Base-by-base conservation (phyloP, 2,113 vertebrate species). In the Thunnus thynnus region DNA sequence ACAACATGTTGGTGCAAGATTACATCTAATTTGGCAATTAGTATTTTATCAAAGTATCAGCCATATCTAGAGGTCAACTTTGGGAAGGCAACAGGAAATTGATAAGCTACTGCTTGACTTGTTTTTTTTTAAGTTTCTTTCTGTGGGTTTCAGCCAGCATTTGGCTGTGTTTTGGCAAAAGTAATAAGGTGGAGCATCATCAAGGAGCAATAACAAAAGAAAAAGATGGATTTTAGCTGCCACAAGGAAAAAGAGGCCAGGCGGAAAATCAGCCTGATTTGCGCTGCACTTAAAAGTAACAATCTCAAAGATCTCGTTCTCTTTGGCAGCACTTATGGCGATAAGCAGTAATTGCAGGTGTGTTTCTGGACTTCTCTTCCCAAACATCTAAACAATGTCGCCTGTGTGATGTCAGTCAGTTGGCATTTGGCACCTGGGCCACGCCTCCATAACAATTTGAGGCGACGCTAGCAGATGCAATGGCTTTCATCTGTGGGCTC, bases 221-320 rank as follows among this genome's bases (percentile, higher is more conserved):
- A 76, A 88, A 89, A 92, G 76, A 67, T 48, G 47, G 83, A 86
- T 84, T 89, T 91, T 83, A 76, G 74, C 71, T 74, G 70, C 78
- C 67, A 30, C 61, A 55, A 78, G 82, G 74, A 87, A 89, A 88
- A 91, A 86, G 83, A 88, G 67, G 80, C 76, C 85, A 77, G 50
- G 46, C 67, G 85, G 65, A 76, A 93, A 90, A 83, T 86, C 73
- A 74, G 58, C 76, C 48, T 91, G 89, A 92, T 93, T 91, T 86
- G 64, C 70, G 85, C 81, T 69, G 60, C 18, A 12, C 86, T 86
- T 67, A n/a, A 41, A 85, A 89, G 74, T 76, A 10, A 41, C 36
- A 41, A 41, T 41, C 36, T 41, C 36, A 41, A 41, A 41, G 36
- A 41, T 41, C 36, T 41, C 9, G 8, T 41, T 41, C 36, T 41